Evolutionary conservation across 2,888 invertebrate genomes (phyloP).

Genomic region (Gastracanthus pulcherrimus): DNA sequence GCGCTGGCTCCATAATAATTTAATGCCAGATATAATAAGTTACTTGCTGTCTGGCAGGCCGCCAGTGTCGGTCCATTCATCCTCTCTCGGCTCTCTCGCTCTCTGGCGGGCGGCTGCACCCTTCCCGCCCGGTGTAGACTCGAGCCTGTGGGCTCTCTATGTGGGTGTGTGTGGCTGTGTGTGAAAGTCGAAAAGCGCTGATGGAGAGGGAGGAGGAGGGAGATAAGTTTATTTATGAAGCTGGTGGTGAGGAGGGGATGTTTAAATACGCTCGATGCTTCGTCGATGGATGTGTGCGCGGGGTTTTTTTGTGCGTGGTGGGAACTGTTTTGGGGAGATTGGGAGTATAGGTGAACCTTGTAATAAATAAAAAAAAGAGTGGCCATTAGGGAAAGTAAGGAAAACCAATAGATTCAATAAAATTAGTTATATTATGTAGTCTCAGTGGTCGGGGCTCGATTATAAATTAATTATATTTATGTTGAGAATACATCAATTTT

Average conservation of each 20-base stretch:
- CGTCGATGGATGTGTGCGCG: conserved; percentile 4
- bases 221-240: conserved; percentile 56
- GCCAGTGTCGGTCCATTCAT: conserved; percentile 75
- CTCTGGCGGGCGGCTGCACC: not conserved
- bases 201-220: conserved; percentile 47
- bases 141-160: not conserved
- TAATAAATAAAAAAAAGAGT: too few relatives aligned
- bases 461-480: too few relatives aligned
- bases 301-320: too few relatives aligned
- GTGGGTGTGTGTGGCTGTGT: not conserved
- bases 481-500: too few relatives aligned
- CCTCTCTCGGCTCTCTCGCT: conserved; percentile 61
- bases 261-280: conserved; percentile 4
- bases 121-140: not conserved
- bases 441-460: too few relatives aligned
- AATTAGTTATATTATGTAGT: too few relatives aligned
- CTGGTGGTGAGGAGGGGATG: not conserved
- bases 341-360: too few relatives aligned
- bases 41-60: conserved; percentile 76
- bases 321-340: too few relatives aligned
- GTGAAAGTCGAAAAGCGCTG: conserved; percentile 74
- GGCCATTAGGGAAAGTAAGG: too few relatives aligned
- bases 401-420: too few relatives aligned
- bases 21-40: conserved; percentile 78
- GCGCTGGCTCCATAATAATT: conserved; percentile 76